A percentile compares a stretch with the other conserved stretches of the same genome.
Evolutionary conservation across 2,888 invertebrate species (phyloP).

Genomic region (Tachina fera): DNA sequence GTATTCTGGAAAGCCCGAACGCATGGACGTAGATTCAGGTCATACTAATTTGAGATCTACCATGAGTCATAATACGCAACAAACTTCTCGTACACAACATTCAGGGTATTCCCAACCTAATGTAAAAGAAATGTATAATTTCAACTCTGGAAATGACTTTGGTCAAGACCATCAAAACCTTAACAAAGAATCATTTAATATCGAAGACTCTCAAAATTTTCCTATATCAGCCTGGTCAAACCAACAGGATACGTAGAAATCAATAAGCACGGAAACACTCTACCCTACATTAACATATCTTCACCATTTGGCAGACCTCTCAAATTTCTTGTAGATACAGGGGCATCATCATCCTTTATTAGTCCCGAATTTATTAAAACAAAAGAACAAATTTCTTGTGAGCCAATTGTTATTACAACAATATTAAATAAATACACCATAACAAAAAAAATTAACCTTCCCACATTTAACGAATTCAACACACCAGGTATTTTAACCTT

Average conservation of each 20-base stretch:
- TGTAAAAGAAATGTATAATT: neutral
- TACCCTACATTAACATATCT: slow-evolving; percentile 55
- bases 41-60: neutral
- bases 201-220: no score
- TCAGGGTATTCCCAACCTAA: slow-evolving; percentile 32
- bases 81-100: slow-evolving; percentile 20
- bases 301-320: slow-evolving; percentile 46
- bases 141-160: neutral
- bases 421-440: slow-evolving; percentile 9
- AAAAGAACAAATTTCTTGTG: slow-evolving; percentile 14
- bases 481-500: neutral
- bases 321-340: slow-evolving; percentile 58
- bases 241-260: slow-evolving; percentile 44
- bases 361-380: slow-evolving; percentile 30
- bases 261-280: slow-evolving; percentile 42
- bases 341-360: slow-evolving; percentile 51
- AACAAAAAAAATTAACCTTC: neutral
- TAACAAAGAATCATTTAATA: slow-evolving; percentile 25
- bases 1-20: neutral
- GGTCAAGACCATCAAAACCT: slow-evolving; percentile 4
- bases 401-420: slow-evolving; percentile 18
- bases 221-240: no score
- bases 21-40: slow-evolving; percentile 1
- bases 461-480: neutral
- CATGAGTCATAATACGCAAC: slow-evolving; percentile 6